These are phyloP conservation scores for Cryptomyrus ogoouensis DNA, from an alignment of 2,113 vertebrate species.

Conservation along the genomic window DNA sequence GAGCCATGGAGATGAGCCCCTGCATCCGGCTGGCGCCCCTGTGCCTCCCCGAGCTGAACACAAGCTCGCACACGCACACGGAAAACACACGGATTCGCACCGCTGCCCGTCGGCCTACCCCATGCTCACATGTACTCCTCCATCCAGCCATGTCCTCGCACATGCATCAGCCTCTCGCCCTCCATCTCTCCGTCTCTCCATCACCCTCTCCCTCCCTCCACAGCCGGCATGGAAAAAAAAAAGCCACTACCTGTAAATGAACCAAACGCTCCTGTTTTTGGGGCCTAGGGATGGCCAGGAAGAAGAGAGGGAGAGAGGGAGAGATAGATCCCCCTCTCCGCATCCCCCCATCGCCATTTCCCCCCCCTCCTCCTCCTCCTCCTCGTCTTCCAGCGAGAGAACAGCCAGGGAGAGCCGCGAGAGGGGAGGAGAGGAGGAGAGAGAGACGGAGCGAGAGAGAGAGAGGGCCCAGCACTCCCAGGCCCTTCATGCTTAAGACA, in stretches of 20 bases:
- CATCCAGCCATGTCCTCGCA: slow-evolving; percentile 22
- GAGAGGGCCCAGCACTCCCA: slow-evolving; percentile 35
- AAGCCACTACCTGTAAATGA: slow-evolving; percentile 88
- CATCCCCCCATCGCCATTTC: slow-evolving; percentile 38
- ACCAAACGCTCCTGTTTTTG: slow-evolving; percentile 89
- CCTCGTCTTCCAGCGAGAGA: slow-evolving; percentile 48
- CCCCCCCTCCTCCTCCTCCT: slow-evolving; percentile 44
- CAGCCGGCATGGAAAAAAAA: slow-evolving; percentile 61
- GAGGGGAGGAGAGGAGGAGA: slow-evolving; percentile 44
- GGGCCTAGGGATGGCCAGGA: slow-evolving; percentile 80
- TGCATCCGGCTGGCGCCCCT: background rate
- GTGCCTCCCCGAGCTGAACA: background rate
- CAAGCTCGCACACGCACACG: background rate
- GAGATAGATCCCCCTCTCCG: slow-evolving; percentile 39
- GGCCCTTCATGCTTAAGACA: slow-evolving; percentile 47
- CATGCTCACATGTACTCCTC: slow-evolving; percentile 16
- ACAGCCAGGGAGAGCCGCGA: slow-evolving; percentile 49
- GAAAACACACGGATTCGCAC: background rate
- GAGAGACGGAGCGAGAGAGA: slow-evolving; percentile 33
- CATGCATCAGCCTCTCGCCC: slow-evolving; percentile 22
- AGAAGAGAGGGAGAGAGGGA: slow-evolving; percentile 31
- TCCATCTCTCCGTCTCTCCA: slow-evolving; percentile 13
- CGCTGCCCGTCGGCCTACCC: background rate
- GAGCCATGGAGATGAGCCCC: slow-evolving; percentile 14
- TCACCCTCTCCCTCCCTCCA: slow-evolving; percentile 66